Percentiles rank a stretch among this genome's conserved stretches.
phyloP scores from a whole-genome alignment of 2,113 vertebrate species.

The Micromys minutus region DNA sequence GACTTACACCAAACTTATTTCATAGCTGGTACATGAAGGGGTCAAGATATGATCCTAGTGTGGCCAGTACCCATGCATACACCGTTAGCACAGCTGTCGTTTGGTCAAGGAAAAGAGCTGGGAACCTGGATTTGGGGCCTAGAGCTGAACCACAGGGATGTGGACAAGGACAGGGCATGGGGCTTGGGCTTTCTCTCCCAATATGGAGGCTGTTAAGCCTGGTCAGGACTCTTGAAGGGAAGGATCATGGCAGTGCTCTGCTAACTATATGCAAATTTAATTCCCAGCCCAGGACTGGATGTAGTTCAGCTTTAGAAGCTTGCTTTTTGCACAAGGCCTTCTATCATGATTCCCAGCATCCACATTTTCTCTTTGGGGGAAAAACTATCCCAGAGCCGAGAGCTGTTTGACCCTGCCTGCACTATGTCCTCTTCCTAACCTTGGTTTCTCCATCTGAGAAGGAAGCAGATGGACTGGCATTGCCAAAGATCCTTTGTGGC shows the following conservation, averaged over 20 bases:
- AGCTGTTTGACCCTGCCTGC: neutral
- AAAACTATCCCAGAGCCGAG: fast-evolving
- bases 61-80: neutral
- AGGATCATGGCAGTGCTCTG: neutral
- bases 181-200: fast-evolving
- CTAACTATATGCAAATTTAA: neutral
- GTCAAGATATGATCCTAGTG: neutral
- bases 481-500: neutral
- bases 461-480: neutral
- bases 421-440: neutral
- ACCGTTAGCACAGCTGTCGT: neutral
- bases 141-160: fast-evolving
- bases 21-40: fast-evolving
- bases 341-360: neutral
- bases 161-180: too few relatives aligned
- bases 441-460: neutral
- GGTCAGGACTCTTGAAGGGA: neutral
- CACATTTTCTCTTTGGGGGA: neutral
- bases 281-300: neutral
- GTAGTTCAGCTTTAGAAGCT: too few relatives aligned
- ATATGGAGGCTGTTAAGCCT: neutral
- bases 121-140: neutral
- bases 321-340: too few relatives aligned
- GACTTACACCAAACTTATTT: neutral
- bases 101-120: neutral